These are phyloP conservation scores for Scartelaos histophorus DNA, from an alignment of 2,113 vertebrate species.

Conservation along the genomic window DNA sequence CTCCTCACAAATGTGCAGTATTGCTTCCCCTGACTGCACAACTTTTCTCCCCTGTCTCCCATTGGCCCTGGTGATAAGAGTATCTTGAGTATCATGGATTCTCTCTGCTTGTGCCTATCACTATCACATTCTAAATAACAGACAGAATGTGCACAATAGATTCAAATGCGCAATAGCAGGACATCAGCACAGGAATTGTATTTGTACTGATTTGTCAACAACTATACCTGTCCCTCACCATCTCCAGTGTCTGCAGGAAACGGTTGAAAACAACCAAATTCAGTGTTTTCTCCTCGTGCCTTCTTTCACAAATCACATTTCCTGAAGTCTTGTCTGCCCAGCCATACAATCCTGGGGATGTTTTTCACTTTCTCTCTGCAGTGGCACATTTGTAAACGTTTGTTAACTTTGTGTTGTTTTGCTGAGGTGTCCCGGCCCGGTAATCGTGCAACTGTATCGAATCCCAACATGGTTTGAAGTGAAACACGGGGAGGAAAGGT, in stretches of 20 bases:
- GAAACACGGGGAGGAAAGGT: conserved; percentile 52
- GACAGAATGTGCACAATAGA: conserved; percentile 60
- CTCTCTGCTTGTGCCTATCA: conserved; percentile 59
- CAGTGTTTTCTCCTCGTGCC: conserved; percentile 7
- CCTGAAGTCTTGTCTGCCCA: conserved; percentile 70
- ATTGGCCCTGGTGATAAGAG: conserved; percentile 54
- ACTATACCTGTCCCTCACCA: conserved; percentile 54
- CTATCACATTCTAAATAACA: conserved; percentile 55
- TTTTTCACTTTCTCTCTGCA: conserved; percentile 62
- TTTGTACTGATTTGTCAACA: conserved; percentile 70
- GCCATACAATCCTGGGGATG: conserved; percentile 72
- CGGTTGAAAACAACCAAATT: conserved; percentile 36
- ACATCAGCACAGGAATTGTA: conserved; percentile 60
- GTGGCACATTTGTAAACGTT: conserved; percentile 67
- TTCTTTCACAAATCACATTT: conserved; percentile 67
- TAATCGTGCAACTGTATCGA: conserved; percentile 46
- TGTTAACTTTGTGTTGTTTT: conserved; percentile 26
- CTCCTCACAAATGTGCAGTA: conserved; percentile 30
- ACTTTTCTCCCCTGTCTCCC: background rate
- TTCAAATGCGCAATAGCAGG: conserved; percentile 61
- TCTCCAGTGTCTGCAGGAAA: conserved; percentile 51
- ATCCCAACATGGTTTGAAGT: conserved; percentile 50
- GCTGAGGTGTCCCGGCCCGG: conserved; percentile 42
- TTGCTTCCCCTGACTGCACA: conserved; percentile 25
- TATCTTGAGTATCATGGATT: conserved; percentile 58